Percentiles rank a stretch among this genome's conserved stretches.
Evolutionary conservation across 1,140 invertebrate species (phyloP).

Genomic region (Octopus sinensis): DNA sequence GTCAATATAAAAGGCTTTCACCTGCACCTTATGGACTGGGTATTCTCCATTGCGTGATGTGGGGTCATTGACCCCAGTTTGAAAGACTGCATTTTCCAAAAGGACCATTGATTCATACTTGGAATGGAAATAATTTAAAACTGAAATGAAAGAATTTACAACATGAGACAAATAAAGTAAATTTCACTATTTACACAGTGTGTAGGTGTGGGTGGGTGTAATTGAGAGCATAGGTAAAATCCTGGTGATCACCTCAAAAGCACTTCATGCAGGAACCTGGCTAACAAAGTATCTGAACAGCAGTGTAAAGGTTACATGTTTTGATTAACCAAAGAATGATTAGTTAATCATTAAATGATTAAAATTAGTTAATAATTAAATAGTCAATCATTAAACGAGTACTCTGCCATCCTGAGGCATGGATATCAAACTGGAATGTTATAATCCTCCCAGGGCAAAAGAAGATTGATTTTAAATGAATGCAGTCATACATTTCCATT

Average conservation of each 20-base stretch:
- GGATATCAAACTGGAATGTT: too few species aligned
- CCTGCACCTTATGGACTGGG: constrained; percentile 35
- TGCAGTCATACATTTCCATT: too few species aligned
- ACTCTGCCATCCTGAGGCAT: too few species aligned
- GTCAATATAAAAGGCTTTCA: constrained; percentile 49
- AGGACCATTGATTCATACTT: constrained; percentile 30
- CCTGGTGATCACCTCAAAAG: neutral
- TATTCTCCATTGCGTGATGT: constrained; percentile 48
- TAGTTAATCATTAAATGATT: too few species aligned
- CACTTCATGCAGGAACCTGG: too few species aligned
- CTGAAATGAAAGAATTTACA: constrained; percentile 10
- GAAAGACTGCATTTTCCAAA: constrained; percentile 35
- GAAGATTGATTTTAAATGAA: too few species aligned
- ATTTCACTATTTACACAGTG: constrained; percentile 14
- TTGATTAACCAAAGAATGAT: too few species aligned
- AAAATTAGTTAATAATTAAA: too few species aligned
- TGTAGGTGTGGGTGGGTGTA: constrained; percentile 10
- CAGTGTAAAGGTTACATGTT: too few species aligned
- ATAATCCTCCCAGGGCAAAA: too few species aligned
- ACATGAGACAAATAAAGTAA: neutral
- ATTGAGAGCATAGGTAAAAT: neutral
- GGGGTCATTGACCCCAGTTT: constrained; percentile 49
- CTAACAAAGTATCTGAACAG: too few species aligned
- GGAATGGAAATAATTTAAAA: constrained; percentile 20
- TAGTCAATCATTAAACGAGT: too few species aligned